Conservation (phyloP, 2,888 invertebrate genomes). For the Ormyrus nitidulus region DNA sequence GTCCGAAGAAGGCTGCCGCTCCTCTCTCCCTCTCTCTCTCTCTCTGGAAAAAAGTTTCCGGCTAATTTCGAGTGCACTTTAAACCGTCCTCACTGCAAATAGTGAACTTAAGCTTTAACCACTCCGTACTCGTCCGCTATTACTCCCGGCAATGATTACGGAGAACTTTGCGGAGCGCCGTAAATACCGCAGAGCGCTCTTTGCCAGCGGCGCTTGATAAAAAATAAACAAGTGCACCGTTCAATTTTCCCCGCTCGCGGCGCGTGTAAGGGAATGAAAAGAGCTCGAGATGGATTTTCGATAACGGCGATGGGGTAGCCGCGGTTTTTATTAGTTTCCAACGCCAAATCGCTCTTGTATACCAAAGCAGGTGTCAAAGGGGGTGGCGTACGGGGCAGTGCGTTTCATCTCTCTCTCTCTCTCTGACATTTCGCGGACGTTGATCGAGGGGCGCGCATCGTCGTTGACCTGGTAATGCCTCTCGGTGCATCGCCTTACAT, state of each 20-base stretch:
- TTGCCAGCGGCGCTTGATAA: background rate
- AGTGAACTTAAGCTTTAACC: constrained; percentile 23
- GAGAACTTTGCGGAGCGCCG: background rate
- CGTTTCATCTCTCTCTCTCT: background rate
- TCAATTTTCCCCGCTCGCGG: no score
- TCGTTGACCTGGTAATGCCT: constrained; percentile 37
- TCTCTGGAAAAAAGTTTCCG: constrained; percentile 32
- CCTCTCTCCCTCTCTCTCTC: constrained; percentile 1
- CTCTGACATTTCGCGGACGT: background rate
- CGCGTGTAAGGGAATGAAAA: no score
- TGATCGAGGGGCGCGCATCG: background rate
- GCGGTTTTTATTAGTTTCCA: no score
- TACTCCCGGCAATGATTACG: constrained; percentile 20
- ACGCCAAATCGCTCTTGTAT: background rate
- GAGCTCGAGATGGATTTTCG: no score
- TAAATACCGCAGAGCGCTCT: background rate
- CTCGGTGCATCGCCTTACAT: constrained; percentile 9
- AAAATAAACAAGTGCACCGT: background rate
- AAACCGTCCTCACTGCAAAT: constrained; percentile 25
- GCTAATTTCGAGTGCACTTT: constrained; percentile 44
- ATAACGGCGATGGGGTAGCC: no score
- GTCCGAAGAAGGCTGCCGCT: background rate
- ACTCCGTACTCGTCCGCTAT: constrained; percentile 6
- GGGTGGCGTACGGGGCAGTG: background rate
- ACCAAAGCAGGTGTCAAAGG: background rate